Evolutionary conservation across 2,113 vertebrate species (phyloP).

Genomic region (Syngnathus scovelli): DNA sequence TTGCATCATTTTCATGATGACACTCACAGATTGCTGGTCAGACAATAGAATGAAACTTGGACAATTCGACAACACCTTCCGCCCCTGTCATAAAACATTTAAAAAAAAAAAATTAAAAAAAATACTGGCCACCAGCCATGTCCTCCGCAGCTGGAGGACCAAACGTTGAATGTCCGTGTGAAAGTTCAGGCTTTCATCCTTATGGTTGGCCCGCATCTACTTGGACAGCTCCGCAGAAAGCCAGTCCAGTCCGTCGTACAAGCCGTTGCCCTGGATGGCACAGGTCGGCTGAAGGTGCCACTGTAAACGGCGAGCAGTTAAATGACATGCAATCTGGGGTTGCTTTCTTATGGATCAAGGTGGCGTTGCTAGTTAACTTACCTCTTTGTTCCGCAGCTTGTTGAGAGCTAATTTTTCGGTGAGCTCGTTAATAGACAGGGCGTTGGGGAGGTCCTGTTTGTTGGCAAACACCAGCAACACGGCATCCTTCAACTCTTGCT

Average conservation of each 20-base stretch:
- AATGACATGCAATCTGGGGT: neutral
- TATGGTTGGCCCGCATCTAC: slow-evolving; percentile 36
- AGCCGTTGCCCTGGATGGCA: slow-evolving; percentile 83
- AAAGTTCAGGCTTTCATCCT: slow-evolving; percentile 8
- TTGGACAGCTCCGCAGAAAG: slow-evolving; percentile 83
- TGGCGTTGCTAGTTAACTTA: slow-evolving; percentile 53
- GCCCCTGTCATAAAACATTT: neutral
- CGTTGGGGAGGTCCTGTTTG: slow-evolving; percentile 93
- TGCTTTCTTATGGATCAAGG: neutral
- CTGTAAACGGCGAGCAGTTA: slow-evolving; percentile 47
- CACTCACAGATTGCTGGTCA: slow-evolving; percentile 13
- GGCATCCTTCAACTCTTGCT: slow-evolving; percentile 84
- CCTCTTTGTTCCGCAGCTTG: slow-evolving; percentile 74
- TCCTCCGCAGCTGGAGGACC: slow-evolving; percentile 30
- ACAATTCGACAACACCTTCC: neutral
- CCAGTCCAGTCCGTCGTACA: slow-evolving; percentile 92
- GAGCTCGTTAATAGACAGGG: slow-evolving; percentile 81
- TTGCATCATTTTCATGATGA: neutral
- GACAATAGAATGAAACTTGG: slow-evolving; percentile 17
- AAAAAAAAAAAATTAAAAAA: slow-evolving; percentile 21
- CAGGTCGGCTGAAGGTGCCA: slow-evolving; percentile 86
- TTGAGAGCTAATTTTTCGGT: slow-evolving; percentile 82
- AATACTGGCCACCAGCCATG: slow-evolving; percentile 43
- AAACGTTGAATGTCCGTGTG: slow-evolving; percentile 45
- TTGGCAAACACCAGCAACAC: slow-evolving; percentile 88